phyloP scores from a whole-genome alignment of 2,113 vertebrate species.

The Nansenia antarctica region DNA sequence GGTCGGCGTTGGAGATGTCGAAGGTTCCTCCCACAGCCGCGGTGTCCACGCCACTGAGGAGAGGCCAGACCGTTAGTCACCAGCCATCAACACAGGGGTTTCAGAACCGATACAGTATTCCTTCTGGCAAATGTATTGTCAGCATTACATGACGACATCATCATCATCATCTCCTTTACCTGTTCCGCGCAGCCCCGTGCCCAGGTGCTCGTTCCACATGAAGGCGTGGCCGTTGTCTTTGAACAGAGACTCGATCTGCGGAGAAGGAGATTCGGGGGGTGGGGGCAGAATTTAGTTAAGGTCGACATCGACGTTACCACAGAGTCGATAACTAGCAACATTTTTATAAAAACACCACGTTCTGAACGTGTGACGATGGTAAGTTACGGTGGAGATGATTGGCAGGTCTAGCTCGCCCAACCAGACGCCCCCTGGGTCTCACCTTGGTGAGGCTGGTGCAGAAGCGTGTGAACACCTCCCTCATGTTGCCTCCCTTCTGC shows the following conservation, averaged over 20 bases:
- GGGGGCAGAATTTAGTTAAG: not conserved
- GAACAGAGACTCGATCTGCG: conserved; percentile 90
- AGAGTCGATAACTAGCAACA: not conserved
- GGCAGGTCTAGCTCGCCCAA: too few species aligned
- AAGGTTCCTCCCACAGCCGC: conserved; percentile 94
- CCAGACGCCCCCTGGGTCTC: too few species aligned
- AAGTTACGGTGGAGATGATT: too few species aligned
- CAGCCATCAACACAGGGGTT: not conserved
- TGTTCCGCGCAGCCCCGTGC: conserved; percentile 93
- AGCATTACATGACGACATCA: too few species aligned
- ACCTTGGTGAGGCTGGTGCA: conserved; percentile 93
- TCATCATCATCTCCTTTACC: conserved; percentile 76
- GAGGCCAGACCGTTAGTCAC: conserved; percentile 6
- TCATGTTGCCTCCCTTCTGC: conserved; percentile 98
- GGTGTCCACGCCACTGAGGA: conserved; percentile 90
- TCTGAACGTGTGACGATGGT: not conserved
- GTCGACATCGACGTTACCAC: not conserved
- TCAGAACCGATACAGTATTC: not conserved
- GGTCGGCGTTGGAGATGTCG: conserved; percentile 94
- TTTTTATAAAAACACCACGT: not conserved
- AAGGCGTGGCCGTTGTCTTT: conserved; percentile 85
- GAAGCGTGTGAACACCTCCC: conserved; percentile 93
- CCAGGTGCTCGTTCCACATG: conserved; percentile 98
- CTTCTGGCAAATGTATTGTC: not conserved
- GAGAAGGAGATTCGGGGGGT: not conserved